These are phyloP conservation scores for Eustalomyia histrio DNA, from an alignment of 2,888 invertebrate genomes.

Conservation along the genomic window DNA sequence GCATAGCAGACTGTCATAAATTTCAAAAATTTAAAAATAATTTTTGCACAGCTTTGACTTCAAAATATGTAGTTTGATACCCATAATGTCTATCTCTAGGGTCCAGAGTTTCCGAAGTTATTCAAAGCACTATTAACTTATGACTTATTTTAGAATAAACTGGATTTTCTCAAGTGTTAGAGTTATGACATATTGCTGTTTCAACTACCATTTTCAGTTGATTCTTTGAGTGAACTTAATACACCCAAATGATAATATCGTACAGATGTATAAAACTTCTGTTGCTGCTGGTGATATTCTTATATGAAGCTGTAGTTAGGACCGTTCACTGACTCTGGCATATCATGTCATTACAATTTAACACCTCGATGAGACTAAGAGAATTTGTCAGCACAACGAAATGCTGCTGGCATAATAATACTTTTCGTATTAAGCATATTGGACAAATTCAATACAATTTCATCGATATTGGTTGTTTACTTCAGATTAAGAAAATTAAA, in stretches of 20 bases:
- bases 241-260: not conserved
- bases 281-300: not conserved
- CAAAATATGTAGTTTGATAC: too few species aligned
- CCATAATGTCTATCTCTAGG: too few species aligned
- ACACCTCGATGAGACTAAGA: constrained; percentile 65
- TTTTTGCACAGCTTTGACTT: too few species aligned
- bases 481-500: not conserved
- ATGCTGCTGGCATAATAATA: constrained; percentile 45
- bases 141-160: too few species aligned
- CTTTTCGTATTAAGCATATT: constrained; percentile 3
- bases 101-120: too few species aligned
- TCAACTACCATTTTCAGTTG: too few species aligned
- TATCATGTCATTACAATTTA: constrained; percentile 67
- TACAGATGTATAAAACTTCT: not conserved
- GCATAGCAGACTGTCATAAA: too few species aligned
- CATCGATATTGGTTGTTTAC: constrained; percentile 32
- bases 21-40: too few species aligned
- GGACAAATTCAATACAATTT: constrained; percentile 16
- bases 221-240: too few species aligned
- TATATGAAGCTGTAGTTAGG: not conserved
- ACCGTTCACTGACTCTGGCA: constrained; percentile 59
- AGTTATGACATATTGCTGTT: too few species aligned
- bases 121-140: too few species aligned
- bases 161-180: too few species aligned
- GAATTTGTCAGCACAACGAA: constrained; percentile 61